Percentiles rank a stretch among this genome's conserved stretches.
phyloP scores from a whole-genome alignment of 2,797 vertebrate species.

The Podargus strigoides region DNA sequence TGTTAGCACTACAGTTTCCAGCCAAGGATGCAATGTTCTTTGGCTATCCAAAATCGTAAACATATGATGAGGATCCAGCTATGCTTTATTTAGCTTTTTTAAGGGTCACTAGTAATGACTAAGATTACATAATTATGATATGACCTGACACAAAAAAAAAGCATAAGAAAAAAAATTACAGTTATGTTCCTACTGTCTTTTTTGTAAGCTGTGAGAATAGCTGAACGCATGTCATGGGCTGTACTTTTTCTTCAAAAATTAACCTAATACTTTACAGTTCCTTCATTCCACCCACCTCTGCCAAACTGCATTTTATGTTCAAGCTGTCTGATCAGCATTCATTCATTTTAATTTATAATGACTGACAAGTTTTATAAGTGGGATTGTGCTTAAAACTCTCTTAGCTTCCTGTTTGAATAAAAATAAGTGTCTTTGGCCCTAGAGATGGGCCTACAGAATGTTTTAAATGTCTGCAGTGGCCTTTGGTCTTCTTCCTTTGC shows the following conservation, averaged over 20 bases:
- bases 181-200: not conserved
- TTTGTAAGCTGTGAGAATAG: not conserved
- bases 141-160: not conserved
- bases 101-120: not conserved
- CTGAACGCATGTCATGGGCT: not conserved
- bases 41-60: not conserved
- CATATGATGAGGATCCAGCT: not conserved
- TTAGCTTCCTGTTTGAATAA: not conserved
- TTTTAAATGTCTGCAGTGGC: not conserved
- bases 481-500: not conserved
- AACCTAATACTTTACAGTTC: not conserved
- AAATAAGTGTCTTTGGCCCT: not conserved
- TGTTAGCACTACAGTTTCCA: not conserved
- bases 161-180: rapidly evolving
- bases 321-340: not conserved
- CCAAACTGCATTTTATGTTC: not conserved
- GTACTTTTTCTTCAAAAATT: not conserved
- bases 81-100: not conserved
- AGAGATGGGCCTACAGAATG: not conserved
- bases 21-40: not conserved
- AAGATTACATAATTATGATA: not conserved
- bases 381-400: not conserved
- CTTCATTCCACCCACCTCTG: not conserved
- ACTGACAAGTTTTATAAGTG: not conserved
- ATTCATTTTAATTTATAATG: not conserved